phyloP scores from a whole-genome alignment of 2,888 invertebrate species.

The Polydrusus cervinus region DNA sequence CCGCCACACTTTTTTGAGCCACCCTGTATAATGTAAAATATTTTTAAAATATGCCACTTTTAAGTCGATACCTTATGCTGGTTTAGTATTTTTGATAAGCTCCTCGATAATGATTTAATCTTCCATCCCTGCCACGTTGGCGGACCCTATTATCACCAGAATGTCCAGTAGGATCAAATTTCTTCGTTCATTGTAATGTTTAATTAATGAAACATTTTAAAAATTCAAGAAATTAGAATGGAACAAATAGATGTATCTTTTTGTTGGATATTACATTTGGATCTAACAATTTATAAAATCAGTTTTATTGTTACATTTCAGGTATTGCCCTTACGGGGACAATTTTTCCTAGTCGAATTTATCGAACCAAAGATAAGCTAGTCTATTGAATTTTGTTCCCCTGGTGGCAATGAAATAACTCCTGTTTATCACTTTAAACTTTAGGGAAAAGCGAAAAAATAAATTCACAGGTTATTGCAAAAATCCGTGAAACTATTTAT shows the following conservation, averaged over 20 bases:
- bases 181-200: no score
- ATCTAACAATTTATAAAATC: conserved; percentile 8
- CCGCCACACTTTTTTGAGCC: no score
- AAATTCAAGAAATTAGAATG: no score
- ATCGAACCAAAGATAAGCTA: conserved; percentile 2
- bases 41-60: no score
- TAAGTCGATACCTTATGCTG: no score
- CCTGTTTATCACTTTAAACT: conserved; percentile 2
- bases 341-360: conserved; percentile 4
- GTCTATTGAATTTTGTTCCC: conserved; percentile 10
- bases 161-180: no score
- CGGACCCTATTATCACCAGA: background rate
- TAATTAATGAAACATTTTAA: no score
- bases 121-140: no score
- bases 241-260: background rate
- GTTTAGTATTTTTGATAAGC: no score
- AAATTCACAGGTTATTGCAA: background rate
- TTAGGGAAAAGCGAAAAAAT: background rate
- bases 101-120: no score
- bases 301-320: conserved; percentile 5
- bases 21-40: no score
- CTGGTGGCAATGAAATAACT: conserved; percentile 1
- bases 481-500: background rate
- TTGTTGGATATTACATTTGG: no score
- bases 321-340: background rate